Evolutionary conservation across 2,888 invertebrate species (phyloP).

Genomic region (Alcis repandata): DNA sequence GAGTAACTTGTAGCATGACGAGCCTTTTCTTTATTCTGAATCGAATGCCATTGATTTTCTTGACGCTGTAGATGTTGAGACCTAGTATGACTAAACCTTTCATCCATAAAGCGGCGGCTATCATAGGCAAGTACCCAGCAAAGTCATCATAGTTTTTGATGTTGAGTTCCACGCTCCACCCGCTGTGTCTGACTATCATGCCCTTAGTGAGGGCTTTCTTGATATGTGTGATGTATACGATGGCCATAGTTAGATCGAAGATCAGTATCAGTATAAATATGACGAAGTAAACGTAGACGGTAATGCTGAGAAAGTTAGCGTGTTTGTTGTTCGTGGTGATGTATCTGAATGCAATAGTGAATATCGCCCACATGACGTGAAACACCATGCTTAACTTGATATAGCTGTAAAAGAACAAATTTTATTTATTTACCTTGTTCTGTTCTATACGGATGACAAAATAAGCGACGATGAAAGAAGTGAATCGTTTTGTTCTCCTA

Average conservation of each 20-base stretch:
- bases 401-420: constrained; percentile 67
- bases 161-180: constrained; percentile 68
- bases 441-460: neutral
- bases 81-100: constrained; percentile 63
- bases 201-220: constrained; percentile 71
- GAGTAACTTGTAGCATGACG: constrained; percentile 52
- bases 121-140: constrained; percentile 74
- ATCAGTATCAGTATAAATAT: constrained; percentile 53
- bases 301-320: constrained; percentile 49
- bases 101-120: constrained; percentile 68
- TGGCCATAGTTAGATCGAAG: constrained; percentile 74
- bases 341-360: constrained; percentile 55
- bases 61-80: constrained; percentile 67
- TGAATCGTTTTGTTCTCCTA: too few species aligned
- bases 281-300: constrained; percentile 58
- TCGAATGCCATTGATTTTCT: constrained; percentile 50
- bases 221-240: constrained; percentile 72
- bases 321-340: constrained; percentile 44
- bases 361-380: constrained; percentile 65
- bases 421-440: neutral
- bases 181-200: constrained; percentile 64
- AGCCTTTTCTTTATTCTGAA: constrained; percentile 58
- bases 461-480: neutral
- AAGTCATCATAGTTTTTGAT: constrained; percentile 62
- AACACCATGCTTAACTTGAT: constrained; percentile 59